Percentiles rank a stretch among this genome's conserved stretches.
Evolutionary conservation across 2,113 vertebrate species (phyloP).

Genomic region (Ceratotherium simum): DNA sequence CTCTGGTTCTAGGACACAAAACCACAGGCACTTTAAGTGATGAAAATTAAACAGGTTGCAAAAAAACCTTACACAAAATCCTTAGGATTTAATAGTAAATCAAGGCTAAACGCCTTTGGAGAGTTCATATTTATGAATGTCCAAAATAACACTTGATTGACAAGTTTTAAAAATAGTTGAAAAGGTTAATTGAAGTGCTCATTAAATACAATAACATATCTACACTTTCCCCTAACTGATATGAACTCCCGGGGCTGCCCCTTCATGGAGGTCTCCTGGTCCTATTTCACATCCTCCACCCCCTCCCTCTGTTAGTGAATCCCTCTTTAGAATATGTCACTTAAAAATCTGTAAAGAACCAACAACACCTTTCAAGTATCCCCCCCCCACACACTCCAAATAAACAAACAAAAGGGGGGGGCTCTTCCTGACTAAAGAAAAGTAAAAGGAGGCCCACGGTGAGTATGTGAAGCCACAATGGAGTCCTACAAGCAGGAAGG

Average conservation of each 20-base stretch:
- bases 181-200: slow-evolving; percentile 49
- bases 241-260: neutral
- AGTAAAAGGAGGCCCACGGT: neutral
- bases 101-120: slow-evolving; percentile 77
- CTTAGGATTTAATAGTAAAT: slow-evolving; percentile 90
- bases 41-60: slow-evolving; percentile 84
- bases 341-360: slow-evolving; percentile 17
- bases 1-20: slow-evolving; percentile 83
- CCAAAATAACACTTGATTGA: slow-evolving; percentile 59
- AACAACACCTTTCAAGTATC: neutral
- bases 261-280: neutral
- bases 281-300: neutral
- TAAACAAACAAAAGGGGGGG: neutral
- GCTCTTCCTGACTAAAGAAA: neutral
- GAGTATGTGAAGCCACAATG: slow-evolving; percentile 37
- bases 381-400: neutral
- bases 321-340: neutral
- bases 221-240: neutral
- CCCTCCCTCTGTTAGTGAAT: neutral
- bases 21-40: slow-evolving; percentile 59
- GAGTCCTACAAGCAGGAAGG: neutral
- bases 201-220: slow-evolving; percentile 1
- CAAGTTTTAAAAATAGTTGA: neutral
- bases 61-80: slow-evolving; percentile 92
- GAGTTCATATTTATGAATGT: slow-evolving; percentile 67